Evolutionary conservation across 2,888 invertebrate species (phyloP), one percentile per base, ranked within the genome.

Genomic region (Eupithecia subumbrata): DNA sequence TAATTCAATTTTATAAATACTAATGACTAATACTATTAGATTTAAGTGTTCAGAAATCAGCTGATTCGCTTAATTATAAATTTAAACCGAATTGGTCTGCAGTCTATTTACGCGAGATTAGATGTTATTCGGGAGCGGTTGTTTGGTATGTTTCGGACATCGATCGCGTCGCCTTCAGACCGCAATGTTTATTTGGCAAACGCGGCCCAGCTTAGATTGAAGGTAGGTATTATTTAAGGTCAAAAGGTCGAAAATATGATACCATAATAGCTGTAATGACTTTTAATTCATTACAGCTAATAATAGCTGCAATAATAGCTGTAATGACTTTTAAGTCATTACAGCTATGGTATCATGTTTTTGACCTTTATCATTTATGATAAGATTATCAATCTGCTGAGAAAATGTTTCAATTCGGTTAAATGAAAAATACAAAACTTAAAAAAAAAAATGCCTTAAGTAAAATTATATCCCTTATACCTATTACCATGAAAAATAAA

Each of bases 181-280:
- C 89, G 83, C 89, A 87, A 88, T 91, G 89, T 91, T 91, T 92
- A 90, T 90, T 89, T 84, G 86, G 80, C 81, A 86, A 88, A 86
- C 86, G 82, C 84, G 84, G 85, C 30, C 48, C 43, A 88, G 89
- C 87, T 89, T 88, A 34, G 7, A 34, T 22, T 56, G 22, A 22
- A 40, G 34, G 8, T 52, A 40, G 34, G 8, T 40, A 52, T 12
- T 25, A 11, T 12, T 60, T 22, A 25, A 8, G 5, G 12, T 12
- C 22, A 56, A 25, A 25, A 25, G 12, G 12, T 25, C 14, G 1
- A 22, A 60, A 14, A 60, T 5, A 5, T 4, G n/a, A 52, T n/a
- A 37, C 7, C 37, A 37, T n/a, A n/a, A n/a, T 2, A 52, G 2
- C 52, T 52, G 5, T 5, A 7, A n/a, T 52, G 52, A 9, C 1